A percentile compares a stretch with the other conserved stretches of the same genome.
Evolutionary conservation across 2,113 vertebrate genomes (phyloP).

Genomic region (Myocastor coypus): DNA sequence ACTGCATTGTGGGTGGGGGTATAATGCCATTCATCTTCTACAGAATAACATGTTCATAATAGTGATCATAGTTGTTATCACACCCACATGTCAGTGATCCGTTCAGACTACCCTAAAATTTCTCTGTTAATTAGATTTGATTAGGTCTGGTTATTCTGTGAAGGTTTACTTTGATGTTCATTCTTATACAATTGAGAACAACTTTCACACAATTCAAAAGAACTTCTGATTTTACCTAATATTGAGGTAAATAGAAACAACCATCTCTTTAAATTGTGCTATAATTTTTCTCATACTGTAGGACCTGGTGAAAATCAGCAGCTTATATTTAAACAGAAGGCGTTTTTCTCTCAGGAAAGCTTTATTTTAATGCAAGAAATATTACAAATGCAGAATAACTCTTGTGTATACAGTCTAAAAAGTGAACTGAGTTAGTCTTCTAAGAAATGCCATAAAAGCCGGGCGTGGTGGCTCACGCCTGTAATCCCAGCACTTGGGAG

Average conservation of each 20-base stretch:
- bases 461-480: too few relatives aligned
- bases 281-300: conserved; percentile 5
- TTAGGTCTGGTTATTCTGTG: neutral
- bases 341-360: neutral
- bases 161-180: conserved; percentile 11
- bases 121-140: neutral
- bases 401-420: neutral
- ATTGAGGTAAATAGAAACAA: neutral
- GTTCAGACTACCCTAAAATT: conserved; percentile 27
- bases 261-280: conserved; percentile 40
- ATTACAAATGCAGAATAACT: conserved; percentile 2
- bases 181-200: conserved; percentile 13
- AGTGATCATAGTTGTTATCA: neutral
- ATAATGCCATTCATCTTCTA: neutral
- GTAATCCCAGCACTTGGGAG: too few relatives aligned
- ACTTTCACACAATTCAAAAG: neutral
- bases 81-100: neutral
- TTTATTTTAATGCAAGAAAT: conserved; percentile 49
- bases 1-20: neutral
- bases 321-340: neutral
- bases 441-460: neutral
- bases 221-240: conserved; percentile 24
- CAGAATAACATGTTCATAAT: neutral
- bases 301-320: neutral
- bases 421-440: conserved; percentile 7